phyloP scores from a whole-genome alignment of 2,888 invertebrate genomes.

The Palloptera scutellata region DNA sequence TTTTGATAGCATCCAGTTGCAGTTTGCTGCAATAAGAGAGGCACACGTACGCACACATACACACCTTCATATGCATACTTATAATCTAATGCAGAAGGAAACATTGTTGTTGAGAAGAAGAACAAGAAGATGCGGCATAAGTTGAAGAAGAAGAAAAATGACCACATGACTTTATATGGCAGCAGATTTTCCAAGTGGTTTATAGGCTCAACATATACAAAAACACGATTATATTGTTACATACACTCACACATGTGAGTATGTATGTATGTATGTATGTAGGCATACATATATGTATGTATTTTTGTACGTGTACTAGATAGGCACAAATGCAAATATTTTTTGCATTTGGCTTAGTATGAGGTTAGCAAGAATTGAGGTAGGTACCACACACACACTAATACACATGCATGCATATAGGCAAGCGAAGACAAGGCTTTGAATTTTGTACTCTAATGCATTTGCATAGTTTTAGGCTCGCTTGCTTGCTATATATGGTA shows the following conservation, averaged over 20 bases:
- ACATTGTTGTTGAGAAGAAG: neutral
- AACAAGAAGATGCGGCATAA: neutral
- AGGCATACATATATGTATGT: neutral
- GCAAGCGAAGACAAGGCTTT: neutral
- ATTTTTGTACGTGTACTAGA: neutral
- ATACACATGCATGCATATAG: neutral
- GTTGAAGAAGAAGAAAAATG: constrained; percentile 9
- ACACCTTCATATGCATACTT: constrained; percentile 14
- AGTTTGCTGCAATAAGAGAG: too few relatives aligned
- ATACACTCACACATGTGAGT: neutral
- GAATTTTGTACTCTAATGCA: neutral
- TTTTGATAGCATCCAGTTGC: neutral
- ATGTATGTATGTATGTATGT: neutral
- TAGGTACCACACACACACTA: constrained; percentile 11
- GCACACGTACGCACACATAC: constrained; percentile 21
- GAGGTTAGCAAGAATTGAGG: constrained; percentile 2
- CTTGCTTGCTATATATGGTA: too few relatives aligned
- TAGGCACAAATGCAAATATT: too few relatives aligned
- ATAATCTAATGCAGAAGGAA: constrained; percentile 1
- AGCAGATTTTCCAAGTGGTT: neutral
- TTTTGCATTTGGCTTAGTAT: constrained; percentile 1
- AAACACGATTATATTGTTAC: too few relatives aligned
- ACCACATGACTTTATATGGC: constrained; percentile 9
- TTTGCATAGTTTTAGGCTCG: constrained; percentile 5
- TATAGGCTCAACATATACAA: neutral